A percentile compares a stretch with the other conserved stretches of the same genome.
These are phyloP conservation scores for Dolichomitus sp. DNA, from an alignment of 2,888 invertebrate genomes.

Conservation along the genomic window DNA sequence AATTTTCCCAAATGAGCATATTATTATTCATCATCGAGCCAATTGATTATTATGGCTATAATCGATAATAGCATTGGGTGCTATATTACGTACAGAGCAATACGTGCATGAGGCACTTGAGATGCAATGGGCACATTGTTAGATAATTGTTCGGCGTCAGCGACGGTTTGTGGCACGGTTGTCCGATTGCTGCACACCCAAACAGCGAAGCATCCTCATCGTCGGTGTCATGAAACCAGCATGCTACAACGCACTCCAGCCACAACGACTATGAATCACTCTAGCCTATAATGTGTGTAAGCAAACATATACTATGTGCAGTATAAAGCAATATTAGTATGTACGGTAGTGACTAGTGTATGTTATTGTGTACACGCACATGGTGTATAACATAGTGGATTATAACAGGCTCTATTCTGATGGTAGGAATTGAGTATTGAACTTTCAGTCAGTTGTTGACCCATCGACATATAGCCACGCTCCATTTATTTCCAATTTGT, in stretches of 20 bases:
- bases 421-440: slow-evolving; percentile 1
- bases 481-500: neutral
- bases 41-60: slow-evolving; percentile 3
- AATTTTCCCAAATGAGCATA: neutral
- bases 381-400: slow-evolving; percentile 19
- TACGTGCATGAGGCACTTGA: slow-evolving; percentile 12
- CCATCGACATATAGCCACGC: neutral
- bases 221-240: slow-evolving; percentile 43
- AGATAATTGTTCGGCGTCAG: slow-evolving; percentile 33
- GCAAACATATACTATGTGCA: neutral
- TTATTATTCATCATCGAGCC: slow-evolving; percentile 7
- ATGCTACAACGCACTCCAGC: slow-evolving; percentile 33
- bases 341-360: neutral
- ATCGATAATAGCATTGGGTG: slow-evolving; percentile 6
- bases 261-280: slow-evolving; percentile 31
- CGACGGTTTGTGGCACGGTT: neutral
- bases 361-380: slow-evolving; percentile 7
- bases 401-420: slow-evolving; percentile 16
- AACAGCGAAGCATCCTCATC: slow-evolving; percentile 1
- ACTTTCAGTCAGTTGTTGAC: slow-evolving; percentile 22
- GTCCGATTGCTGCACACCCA: slow-evolving; percentile 32
- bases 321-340: neutral
- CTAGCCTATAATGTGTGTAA: neutral
- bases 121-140: slow-evolving; percentile 21
- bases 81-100: neutral